Percentiles rank a stretch among this genome's conserved stretches.
phyloP scores from a whole-genome alignment of 2,888 invertebrate species.

The Eilema sororculum region DNA sequence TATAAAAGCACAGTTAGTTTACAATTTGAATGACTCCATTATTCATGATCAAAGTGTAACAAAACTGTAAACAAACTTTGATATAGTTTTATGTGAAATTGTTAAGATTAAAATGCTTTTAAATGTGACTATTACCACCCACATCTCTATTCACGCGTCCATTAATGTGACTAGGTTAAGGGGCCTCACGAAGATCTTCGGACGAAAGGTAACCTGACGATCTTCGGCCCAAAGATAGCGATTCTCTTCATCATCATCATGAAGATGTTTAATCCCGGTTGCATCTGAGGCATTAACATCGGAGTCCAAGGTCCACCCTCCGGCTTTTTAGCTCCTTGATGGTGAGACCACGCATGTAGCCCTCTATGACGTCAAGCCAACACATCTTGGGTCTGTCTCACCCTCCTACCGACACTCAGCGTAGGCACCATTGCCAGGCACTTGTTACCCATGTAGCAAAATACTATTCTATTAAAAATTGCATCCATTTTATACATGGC shows the following conservation, averaged over 20 bases:
- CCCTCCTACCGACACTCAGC: too few species aligned
- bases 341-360: too few species aligned
- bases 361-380: too few species aligned
- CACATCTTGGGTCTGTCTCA: too few species aligned
- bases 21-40: conserved; percentile 25
- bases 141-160: background rate
- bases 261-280: too few species aligned
- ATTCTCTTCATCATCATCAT: too few species aligned
- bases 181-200: background rate
- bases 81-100: conserved; percentile 3
- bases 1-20: conserved; percentile 30
- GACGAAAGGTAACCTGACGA: too few species aligned
- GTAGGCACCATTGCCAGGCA: too few species aligned
- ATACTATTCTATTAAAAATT: background rate
- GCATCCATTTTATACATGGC: background rate
- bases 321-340: too few species aligned
- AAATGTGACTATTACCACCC: conserved; percentile 2
- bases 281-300: too few species aligned
- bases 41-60: conserved; percentile 25
- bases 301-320: too few species aligned
- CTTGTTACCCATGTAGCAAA: background rate
- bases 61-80: conserved; percentile 1
- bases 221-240: background rate
- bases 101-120: background rate
- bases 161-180: background rate